Base-by-base conservation (phyloP, 2,797 vertebrate species). In the Philypnodon macrostomus region DNA sequence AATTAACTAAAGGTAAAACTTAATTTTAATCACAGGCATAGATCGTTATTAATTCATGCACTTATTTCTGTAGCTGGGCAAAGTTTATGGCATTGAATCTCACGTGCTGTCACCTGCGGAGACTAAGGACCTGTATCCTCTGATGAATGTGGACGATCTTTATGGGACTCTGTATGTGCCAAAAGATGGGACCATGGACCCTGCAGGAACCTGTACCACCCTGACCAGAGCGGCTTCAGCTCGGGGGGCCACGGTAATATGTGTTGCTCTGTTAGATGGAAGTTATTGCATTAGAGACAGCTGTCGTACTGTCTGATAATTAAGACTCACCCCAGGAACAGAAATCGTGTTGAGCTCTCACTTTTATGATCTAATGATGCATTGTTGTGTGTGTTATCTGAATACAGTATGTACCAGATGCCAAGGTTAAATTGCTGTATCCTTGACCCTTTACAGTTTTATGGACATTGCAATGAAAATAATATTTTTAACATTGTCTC, bases 141-240 rank as follows among this genome's bases (percentile, higher is more conserved):
- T 98, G 77, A 97, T 99, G 97, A 98, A 98, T 0, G 81, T 93
- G 0, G 80, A 87, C 0, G 97, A 98, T 74, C 92, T 99, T 0
- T 98, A 95, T 0, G 95, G 96, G 47, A 98, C 95, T 0, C 85
- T 99, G 17, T 98, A 98, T 0, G 96, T 99, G 7, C 97, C 97
- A 0, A 93, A 92, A 34, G 97, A 99, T 0, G 97, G 97, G 12
- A 97, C 95, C 53, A 94, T 98, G 93, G 97, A 98, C 77, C 97
- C 97, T 0, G 95, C 95, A 0, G 96, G 96, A 26, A 97, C 94
- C 73, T 98, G 96, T 23, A 90, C 91, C 0, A 89, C 93, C 1
- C 89, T 99, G 4, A 64, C 86, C 70, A 86, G 97, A 70, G 97
- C 96, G 0, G 93, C 96, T 1, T 61, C 88, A 0, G 87, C 92